These are phyloP conservation scores for Pseudochaenichthys georgianus DNA, from an alignment of 2,797 vertebrate species.

Conservation along the genomic window DNA sequence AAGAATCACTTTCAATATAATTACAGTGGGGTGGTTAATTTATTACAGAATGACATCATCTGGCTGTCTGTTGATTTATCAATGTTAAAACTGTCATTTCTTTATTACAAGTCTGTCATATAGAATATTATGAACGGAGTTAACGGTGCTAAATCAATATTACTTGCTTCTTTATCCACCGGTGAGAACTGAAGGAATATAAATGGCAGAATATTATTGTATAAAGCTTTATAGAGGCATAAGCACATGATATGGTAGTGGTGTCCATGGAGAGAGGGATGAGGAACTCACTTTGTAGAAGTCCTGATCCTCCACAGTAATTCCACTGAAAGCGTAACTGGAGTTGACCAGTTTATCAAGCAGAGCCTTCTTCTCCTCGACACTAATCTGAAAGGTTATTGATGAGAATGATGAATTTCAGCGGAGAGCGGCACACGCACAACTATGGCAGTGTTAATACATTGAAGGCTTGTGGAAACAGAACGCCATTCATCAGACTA, in stretches of 20 bases:
- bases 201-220: not conserved
- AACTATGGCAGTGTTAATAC: conserved; percentile 29
- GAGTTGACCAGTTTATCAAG: conserved; percentile 85
- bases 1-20: conserved; percentile 1
- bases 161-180: not conserved
- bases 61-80: not conserved
- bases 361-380: conserved; percentile 83
- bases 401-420: conserved; percentile 36
- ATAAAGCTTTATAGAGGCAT: not conserved
- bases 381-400: conserved; percentile 84
- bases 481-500: conserved; percentile 24
- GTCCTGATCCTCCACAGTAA: conserved; percentile 80
- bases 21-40: not conserved
- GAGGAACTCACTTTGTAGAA: conserved; percentile 91
- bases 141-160: not conserved
- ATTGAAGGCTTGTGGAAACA: conserved; percentile 2
- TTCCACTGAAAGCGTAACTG: conserved; percentile 76
- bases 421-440: conserved; percentile 19
- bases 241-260: not conserved
- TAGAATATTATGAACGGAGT: not conserved
- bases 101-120: not conserved
- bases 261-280: conserved; percentile 7
- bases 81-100: not conserved
- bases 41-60: not conserved
- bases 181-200: not conserved